These are phyloP conservation scores for Nannoperca australis DNA, from an alignment of 2,797 vertebrate genomes.

Conservation along the genomic window DNA sequence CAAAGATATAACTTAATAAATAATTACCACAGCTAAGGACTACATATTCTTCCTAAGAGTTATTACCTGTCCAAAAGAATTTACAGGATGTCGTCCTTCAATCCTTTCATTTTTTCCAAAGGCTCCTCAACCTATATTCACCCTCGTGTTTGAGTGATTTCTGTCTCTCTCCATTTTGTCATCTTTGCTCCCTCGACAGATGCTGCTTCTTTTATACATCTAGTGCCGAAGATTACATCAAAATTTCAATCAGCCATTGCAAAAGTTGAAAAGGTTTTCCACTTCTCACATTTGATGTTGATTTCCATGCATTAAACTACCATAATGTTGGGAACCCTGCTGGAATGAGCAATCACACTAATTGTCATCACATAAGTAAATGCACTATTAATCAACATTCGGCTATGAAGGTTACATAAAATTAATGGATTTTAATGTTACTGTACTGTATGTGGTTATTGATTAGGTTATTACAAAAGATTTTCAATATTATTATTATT, in stretches of 20 bases:
- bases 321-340: not conserved
- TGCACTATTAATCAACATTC: not conserved
- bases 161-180: slow-evolving; percentile 1
- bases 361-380: not conserved
- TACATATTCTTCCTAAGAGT: not conserved
- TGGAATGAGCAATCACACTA: not conserved
- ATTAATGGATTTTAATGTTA: not conserved
- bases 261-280: slow-evolving; percentile 18
- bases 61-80: not conserved
- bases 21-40: not conserved
- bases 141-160: not conserved
- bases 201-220: slow-evolving; percentile 1
- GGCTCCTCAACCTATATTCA: not conserved
- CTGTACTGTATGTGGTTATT: not conserved
- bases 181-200: slow-evolving; percentile 4
- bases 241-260: slow-evolving; percentile 9
- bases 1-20: not conserved
- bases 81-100: not conserved
- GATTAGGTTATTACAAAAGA: not conserved
- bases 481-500: slow-evolving; percentile 3
- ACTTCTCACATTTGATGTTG: not conserved
- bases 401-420: not conserved
- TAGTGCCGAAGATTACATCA: slow-evolving; percentile 5
- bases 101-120: not conserved
- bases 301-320: not conserved